Percentiles rank a stretch among this genome's conserved stretches.
phyloP scores from a whole-genome alignment of 2,888 invertebrate species.

The Spisula subtruncata region DNA sequence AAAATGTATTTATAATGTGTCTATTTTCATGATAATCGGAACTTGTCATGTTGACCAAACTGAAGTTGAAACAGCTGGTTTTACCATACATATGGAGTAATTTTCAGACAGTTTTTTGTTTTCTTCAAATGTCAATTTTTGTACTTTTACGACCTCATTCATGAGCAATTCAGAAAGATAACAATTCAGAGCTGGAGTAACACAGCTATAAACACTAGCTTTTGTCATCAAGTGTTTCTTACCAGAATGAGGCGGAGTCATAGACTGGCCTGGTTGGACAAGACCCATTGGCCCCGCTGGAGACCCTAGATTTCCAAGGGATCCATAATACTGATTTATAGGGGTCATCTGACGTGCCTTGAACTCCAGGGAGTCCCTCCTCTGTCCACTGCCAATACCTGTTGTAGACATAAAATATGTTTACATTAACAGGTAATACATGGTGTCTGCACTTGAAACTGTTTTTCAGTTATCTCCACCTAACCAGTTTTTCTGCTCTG shows the following conservation, averaged over 20 bases:
- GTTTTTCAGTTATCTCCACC: too few species aligned
- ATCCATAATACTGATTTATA: conserved; percentile 89
- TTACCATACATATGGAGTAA: too few species aligned
- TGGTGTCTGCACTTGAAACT: not conserved
- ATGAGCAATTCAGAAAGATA: too few species aligned
- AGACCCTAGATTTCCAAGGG: conserved; percentile 88
- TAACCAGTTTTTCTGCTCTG: not conserved
- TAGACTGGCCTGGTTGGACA: conserved; percentile 89
- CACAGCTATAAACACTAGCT: too few species aligned
- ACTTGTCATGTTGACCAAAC: too few species aligned
- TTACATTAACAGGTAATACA: not conserved
- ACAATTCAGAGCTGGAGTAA: too few species aligned
- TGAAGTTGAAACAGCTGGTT: too few species aligned
- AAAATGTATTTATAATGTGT: too few species aligned
- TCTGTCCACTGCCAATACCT: conserved; percentile 88
- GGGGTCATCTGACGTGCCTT: conserved; percentile 81
- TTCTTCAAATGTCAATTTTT: too few species aligned
- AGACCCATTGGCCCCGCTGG: conserved; percentile 89
- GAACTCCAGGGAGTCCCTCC: conserved; percentile 92
- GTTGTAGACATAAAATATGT: conserved; percentile 32
- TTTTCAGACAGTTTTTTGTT: too few species aligned
- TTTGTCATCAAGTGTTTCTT: conserved; percentile 47
- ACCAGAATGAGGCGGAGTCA: conserved; percentile 92
- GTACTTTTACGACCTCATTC: too few species aligned
- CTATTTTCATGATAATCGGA: too few species aligned